Conservation (phyloP, 1,140 invertebrate species). For the Drosophila persimilis region DNA sequence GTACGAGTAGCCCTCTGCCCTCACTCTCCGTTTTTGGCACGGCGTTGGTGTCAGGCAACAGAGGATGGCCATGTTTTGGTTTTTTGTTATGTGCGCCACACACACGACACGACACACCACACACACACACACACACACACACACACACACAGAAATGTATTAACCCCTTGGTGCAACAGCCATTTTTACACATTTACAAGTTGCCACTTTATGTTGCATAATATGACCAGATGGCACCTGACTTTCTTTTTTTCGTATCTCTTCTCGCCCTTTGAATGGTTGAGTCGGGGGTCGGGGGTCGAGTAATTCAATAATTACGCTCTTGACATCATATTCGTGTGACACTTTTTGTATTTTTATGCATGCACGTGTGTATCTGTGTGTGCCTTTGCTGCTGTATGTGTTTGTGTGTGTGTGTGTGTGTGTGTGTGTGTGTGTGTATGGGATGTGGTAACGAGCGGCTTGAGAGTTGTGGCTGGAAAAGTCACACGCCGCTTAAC, state of each 20-base stretch:
- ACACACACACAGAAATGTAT: constrained; percentile 10
- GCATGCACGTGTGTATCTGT: neutral
- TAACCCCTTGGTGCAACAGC: constrained; percentile 29
- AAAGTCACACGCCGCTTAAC: constrained; percentile 65
- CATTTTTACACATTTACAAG: constrained; percentile 72
- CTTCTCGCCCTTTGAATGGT: no score
- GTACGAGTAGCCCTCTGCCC: constrained; percentile 1
- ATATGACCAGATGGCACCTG: constrained; percentile 49
- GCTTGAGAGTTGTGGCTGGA: constrained; percentile 28
- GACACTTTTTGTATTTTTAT: constrained; percentile 45
- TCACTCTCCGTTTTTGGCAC: neutral
- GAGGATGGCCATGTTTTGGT: constrained; percentile 40
- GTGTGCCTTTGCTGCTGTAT: neutral
- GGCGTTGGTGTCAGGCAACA: constrained; percentile 37
- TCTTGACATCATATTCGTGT: constrained; percentile 76
- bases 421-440: constrained; percentile 16
- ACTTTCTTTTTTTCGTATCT: constrained; percentile 21
- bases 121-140: constrained; percentile 13
- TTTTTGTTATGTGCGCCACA: constrained; percentile 66
- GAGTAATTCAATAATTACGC: constrained; percentile 77
- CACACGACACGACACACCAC: constrained; percentile 15
- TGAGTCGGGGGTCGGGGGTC: constrained; percentile 21
- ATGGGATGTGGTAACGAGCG: constrained; percentile 28
- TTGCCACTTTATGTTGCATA: constrained; percentile 64
- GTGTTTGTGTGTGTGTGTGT: constrained; percentile 16